Conservation (phyloP, 2,113 vertebrate species). For the Centrocercus urophasianus region DNA sequence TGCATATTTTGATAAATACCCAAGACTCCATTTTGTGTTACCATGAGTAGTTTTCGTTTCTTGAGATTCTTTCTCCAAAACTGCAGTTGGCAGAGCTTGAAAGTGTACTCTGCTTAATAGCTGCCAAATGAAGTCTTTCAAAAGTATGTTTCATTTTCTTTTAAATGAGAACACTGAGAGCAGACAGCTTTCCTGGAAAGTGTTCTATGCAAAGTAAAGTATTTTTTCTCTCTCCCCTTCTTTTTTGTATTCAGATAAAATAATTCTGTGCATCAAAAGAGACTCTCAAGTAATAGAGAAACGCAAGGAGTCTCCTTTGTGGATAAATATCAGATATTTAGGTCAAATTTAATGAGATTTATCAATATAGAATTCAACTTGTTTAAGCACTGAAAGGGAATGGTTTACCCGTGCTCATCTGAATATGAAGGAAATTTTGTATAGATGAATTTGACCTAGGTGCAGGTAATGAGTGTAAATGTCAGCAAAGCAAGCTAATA, state of each 20-base stretch:
- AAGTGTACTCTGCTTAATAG: neutral
- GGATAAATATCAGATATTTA: neutral
- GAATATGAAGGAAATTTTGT: constrained; percentile 62
- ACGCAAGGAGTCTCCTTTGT: neutral
- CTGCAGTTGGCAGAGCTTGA: neutral
- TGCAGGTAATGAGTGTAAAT: constrained; percentile 56
- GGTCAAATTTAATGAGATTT: neutral
- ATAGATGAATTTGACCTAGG: constrained; percentile 48
- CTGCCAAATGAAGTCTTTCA: neutral
- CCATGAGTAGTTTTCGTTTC: neutral
- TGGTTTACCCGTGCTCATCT: constrained; percentile 36
- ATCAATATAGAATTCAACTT: neutral
- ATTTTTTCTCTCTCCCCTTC: too few relatives aligned
- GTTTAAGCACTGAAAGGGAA: neutral
- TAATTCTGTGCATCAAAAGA: neutral
- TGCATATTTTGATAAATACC: neutral
- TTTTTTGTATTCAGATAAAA: neutral
- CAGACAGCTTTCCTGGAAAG: neutral
- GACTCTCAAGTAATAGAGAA: neutral
- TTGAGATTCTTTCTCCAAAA: neutral
- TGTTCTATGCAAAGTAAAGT: neutral
- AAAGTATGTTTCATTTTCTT: neutral
- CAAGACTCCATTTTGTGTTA: neutral
- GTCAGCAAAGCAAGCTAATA: neutral
- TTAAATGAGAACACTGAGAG: neutral